phyloP scores from a whole-genome alignment of 2,797 vertebrate species.

The Halcyon badia region DNA sequence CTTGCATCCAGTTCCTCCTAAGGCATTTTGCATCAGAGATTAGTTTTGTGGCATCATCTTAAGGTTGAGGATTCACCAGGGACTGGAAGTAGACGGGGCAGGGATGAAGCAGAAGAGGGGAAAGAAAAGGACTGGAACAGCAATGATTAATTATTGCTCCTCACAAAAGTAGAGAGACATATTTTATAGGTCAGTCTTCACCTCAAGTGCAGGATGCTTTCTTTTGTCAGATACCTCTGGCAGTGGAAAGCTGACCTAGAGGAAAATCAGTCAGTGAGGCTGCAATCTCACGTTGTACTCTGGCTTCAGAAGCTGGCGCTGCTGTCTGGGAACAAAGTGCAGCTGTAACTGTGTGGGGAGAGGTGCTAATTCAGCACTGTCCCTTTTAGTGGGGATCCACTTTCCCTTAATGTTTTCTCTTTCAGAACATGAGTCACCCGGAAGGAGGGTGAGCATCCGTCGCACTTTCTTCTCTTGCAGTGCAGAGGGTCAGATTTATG shows the following conservation, averaged over 20 bases:
- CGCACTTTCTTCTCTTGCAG: not conserved
- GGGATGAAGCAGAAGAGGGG: not conserved
- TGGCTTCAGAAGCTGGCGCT: not conserved
- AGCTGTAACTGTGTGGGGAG: not conserved
- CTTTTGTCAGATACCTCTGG: not conserved
- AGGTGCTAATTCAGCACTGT: constrained; percentile 1
- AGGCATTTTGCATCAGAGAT: constrained; percentile 29
- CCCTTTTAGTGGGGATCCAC: not conserved
- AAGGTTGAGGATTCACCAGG: not conserved
- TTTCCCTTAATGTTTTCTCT: not conserved
- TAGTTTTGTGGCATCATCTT: not conserved
- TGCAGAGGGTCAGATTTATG: not conserved
- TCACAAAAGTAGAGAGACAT: not conserved
- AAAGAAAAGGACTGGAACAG: not conserved
- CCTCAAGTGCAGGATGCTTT: not conserved
- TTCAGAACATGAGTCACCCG: constrained; percentile 2
- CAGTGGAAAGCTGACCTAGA: not conserved
- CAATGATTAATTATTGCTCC: not conserved
- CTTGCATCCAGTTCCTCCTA: constrained; percentile 42
- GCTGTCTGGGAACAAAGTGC: not conserved
- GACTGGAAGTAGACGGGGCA: not conserved
- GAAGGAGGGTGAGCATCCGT: not conserved
- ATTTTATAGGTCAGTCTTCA: constrained; percentile 1
- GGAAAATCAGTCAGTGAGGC: not conserved
- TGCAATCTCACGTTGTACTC: not conserved